Evolutionary conservation across 2,797 vertebrate species (phyloP).

Genomic region (Pangasius larnaudii): DNA sequence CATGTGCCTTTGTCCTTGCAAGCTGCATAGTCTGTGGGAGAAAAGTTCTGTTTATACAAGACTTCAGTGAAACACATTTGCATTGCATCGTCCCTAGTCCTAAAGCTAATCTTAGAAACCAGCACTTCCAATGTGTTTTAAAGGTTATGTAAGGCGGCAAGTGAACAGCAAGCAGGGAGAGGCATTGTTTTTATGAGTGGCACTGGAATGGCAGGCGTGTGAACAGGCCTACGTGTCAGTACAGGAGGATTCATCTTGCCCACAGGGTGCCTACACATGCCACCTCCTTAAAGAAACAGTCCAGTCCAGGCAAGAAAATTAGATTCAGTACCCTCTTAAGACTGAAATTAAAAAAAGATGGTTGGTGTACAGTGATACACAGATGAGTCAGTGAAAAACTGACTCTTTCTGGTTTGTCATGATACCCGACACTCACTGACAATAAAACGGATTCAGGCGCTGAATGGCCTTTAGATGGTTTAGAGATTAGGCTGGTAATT

Average conservation of each 20-base stretch:
- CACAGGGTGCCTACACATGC: slow-evolving; percentile 6
- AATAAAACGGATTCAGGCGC: not conserved
- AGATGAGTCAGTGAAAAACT: not conserved
- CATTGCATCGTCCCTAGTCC: not conserved
- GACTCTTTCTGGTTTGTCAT: not conserved
- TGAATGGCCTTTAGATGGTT: too few relatives aligned
- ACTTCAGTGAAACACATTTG: not conserved
- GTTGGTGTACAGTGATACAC: not conserved
- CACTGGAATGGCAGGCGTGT: slow-evolving; percentile 38
- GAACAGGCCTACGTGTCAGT: slow-evolving; percentile 39
- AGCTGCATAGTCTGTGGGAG: not conserved
- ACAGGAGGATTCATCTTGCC: slow-evolving; percentile 33
- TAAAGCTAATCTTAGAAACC: not conserved
- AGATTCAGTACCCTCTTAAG: not conserved
- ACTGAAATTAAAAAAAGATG: not conserved
- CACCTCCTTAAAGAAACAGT: slow-evolving; percentile 31
- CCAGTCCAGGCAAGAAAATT: not conserved
- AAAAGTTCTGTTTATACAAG: not conserved
- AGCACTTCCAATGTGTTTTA: slow-evolving; percentile 9
- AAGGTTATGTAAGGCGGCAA: slow-evolving; percentile 28
- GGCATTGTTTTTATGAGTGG: slow-evolving; percentile 43
- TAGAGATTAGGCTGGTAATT: not conserved
- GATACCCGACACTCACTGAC: not conserved
- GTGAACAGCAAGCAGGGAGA: slow-evolving; percentile 23
- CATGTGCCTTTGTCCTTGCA: not conserved